phyloP scores from a whole-genome alignment of 1,140 invertebrate genomes.

The Saccostrea glomerata region DNA sequence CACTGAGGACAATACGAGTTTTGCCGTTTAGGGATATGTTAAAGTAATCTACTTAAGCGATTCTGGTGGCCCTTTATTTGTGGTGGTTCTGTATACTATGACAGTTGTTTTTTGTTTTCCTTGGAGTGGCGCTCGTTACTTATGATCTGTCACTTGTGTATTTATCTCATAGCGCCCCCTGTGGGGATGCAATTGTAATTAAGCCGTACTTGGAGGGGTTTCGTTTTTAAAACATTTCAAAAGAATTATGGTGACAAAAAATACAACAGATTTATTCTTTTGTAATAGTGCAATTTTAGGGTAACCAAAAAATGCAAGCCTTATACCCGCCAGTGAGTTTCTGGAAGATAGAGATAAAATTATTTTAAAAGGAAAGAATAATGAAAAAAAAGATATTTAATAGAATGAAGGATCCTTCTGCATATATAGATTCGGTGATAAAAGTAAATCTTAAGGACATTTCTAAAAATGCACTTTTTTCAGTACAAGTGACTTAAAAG shows the following conservation, averaged over 20 bases:
- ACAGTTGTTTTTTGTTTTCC: conserved; percentile 7
- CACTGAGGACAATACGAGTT: not conserved
- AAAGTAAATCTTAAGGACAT: not conserved
- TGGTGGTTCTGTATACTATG: not conserved
- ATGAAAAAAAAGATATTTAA: too few relatives aligned
- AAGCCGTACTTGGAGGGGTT: not conserved
- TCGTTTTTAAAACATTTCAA: not conserved
- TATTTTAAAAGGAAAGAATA: not conserved
- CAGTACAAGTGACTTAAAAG: not conserved
- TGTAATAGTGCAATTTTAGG: not conserved
- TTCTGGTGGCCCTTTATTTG: conserved; percentile 4
- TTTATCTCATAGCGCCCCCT: not conserved
- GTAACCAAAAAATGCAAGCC: not conserved
- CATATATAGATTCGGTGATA: too few relatives aligned
- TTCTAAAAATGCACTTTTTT: not conserved
- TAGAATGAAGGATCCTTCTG: too few relatives aligned
- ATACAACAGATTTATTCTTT: not conserved
- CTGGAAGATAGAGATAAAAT: not conserved
- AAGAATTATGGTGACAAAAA: not conserved
- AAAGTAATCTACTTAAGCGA: conserved; percentile 27
- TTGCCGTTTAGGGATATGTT: conserved; percentile 14
- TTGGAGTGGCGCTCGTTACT: conserved; percentile 22
- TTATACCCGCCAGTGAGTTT: not conserved
- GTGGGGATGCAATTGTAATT: not conserved
- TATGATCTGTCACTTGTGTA: not conserved